phyloP scores from a whole-genome alignment of 2,888 invertebrate species.

The Perdita meconis region DNA sequence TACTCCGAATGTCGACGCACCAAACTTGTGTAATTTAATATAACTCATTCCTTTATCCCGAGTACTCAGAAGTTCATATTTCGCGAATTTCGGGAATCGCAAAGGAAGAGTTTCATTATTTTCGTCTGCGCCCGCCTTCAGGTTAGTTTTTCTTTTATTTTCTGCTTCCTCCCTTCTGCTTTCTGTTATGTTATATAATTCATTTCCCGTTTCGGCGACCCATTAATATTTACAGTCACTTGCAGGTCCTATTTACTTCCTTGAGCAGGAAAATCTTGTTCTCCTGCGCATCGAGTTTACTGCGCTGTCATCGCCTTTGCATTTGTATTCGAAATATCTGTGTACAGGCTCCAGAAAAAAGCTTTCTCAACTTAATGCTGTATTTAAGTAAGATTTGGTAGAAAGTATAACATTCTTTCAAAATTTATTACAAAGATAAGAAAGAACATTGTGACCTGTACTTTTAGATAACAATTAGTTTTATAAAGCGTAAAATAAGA shows the following conservation, averaged over 20 bases:
- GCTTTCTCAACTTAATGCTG: no score
- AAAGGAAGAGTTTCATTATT: not conserved
- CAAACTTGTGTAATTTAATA: no score
- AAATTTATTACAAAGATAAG: no score
- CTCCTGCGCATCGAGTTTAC: not conserved
- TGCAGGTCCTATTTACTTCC: not conserved
- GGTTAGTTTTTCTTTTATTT: not conserved
- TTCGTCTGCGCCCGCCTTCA: not conserved
- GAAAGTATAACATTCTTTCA: no score
- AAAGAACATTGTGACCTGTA: no score
- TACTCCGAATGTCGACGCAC: no score
- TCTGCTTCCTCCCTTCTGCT: not conserved
- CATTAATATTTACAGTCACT: conserved; percentile 3
- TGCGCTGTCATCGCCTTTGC: no score
- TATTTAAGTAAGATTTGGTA: no score
- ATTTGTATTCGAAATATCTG: no score
- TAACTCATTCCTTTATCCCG: conserved; percentile 63
- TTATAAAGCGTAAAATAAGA: no score
- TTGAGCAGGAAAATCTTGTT: not conserved
- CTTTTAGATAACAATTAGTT: no score
- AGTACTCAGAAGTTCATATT: not conserved
- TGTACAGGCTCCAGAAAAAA: no score
- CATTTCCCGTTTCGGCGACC: not conserved
- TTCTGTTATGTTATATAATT: not conserved
- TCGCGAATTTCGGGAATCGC: not conserved